These are phyloP conservation scores for Diorhabda elongata DNA, from an alignment of 1,140 invertebrate species.

Conservation along the genomic window DNA sequence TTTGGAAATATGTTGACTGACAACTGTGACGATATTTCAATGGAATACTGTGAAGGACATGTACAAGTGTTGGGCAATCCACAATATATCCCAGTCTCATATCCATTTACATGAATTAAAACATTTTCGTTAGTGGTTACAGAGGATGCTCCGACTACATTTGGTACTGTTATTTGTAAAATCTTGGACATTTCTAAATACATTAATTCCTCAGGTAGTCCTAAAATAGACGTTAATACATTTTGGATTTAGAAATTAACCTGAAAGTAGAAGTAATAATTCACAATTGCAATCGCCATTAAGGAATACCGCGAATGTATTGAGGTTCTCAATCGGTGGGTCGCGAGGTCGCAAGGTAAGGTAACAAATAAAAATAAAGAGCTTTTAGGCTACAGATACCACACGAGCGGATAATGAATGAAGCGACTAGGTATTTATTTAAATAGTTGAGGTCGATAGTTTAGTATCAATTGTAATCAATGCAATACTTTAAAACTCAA, in stretches of 20 bases:
- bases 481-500: no score
- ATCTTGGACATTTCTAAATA: constrained; percentile 40
- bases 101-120: constrained; percentile 33
- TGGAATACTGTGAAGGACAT: constrained; percentile 36
- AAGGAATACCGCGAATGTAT: no score
- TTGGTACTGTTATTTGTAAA: constrained; percentile 30
- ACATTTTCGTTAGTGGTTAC: constrained; percentile 28
- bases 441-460: no score
- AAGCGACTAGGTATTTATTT: no score
- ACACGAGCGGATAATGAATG: no score
- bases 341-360: no score
- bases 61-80: constrained; percentile 34
- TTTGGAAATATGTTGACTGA: constrained; percentile 32
- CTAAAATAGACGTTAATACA: constrained; percentile 24
- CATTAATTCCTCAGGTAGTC: constrained; percentile 35
- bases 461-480: no score
- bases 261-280: not conserved
- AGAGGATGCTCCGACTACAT: constrained; percentile 30
- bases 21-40: constrained; percentile 34
- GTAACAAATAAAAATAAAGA: no score
- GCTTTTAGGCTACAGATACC: no score
- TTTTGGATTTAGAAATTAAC: not conserved
- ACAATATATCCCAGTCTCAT: constrained; percentile 33
- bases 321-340: no score
- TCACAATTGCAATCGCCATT: no score